Evolutionary conservation across 2,113 vertebrate genomes (phyloP), one percentile per base, ranked within the genome.

Genomic region (Corythoichthys haematopterus): DNA sequence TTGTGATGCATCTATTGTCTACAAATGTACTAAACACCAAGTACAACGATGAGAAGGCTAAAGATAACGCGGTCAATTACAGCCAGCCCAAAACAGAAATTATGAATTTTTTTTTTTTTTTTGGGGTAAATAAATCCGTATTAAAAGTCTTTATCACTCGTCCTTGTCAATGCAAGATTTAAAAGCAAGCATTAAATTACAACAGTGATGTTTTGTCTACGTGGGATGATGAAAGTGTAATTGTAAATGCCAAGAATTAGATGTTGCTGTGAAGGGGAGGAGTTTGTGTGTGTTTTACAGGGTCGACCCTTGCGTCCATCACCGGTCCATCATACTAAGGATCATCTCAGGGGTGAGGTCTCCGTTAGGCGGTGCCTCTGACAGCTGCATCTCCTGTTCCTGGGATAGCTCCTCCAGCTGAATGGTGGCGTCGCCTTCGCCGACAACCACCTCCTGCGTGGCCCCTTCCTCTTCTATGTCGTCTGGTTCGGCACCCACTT

Each of bases 301-400:
- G 46, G n/a, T 69, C 1, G 1, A 70, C 53, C 48, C 33, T 70
- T 60, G 56, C 46, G 37, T 94, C 95, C 67, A 89, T 99, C 97
- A 99, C 94, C 96, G 97, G 93, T 99, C 97, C 97, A 99, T 99
- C 96, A 98, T 98, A 89, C 97, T 99, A 72, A 99, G 94, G 82
- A 99, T 99, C 97, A 99, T 99, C 92, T 98, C 97, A 2, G 97
- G 96, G 35, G 97, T 98, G 80, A 99, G 94, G 86, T 98, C 97
- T 80, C 97, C 97, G 0, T 99, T 99, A 13, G 96, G 94, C 36
- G 95, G 95, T 14, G 95, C 92, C 68, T 68, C 87, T 1, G 82
- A 47, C 53, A 77, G 45, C 70, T 77, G 81, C 50, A 36, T 63
- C 1, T 38, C 85, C 47, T 63, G 72, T 0, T 38, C 85, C 75